These are phyloP conservation scores for Archips crataeganus DNA, from an alignment of 2,888 invertebrate genomes.

Conservation along the genomic window DNA sequence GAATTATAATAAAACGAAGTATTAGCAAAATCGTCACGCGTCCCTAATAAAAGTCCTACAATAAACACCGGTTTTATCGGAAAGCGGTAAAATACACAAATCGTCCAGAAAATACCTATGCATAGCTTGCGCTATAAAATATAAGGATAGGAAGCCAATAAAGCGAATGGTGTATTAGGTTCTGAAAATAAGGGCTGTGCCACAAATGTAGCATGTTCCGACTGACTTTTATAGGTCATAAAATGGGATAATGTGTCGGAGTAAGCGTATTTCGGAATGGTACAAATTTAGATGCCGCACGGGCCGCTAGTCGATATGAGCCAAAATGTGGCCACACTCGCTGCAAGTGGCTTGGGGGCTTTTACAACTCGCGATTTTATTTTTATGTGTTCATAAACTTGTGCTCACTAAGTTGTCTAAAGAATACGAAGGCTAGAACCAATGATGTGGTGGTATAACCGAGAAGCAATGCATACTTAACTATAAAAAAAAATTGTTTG, in stretches of 20 bases:
- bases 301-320: slow-evolving; percentile 66
- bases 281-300: slow-evolving; percentile 81
- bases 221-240: slow-evolving; percentile 84
- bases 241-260: slow-evolving; percentile 83
- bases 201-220: slow-evolving; percentile 81
- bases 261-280: slow-evolving; percentile 83
- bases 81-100: slow-evolving; percentile 73
- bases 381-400: slow-evolving; percentile 26
- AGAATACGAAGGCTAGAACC: too few species aligned
- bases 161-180: slow-evolving; percentile 79
- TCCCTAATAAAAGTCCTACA: slow-evolving; percentile 70
- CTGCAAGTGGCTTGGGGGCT: slow-evolving; percentile 51
- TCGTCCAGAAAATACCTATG: slow-evolving; percentile 76
- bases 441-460: too few species aligned
- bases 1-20: slow-evolving; percentile 72
- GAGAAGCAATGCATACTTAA: background rate
- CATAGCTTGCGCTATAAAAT: slow-evolving; percentile 73
- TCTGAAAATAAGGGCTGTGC: slow-evolving; percentile 80
- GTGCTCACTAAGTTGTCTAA: background rate
- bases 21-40: slow-evolving; percentile 76
- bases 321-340: slow-evolving; percentile 68
- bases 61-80: slow-evolving; percentile 76
- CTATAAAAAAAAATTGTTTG: background rate
- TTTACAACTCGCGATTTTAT: slow-evolving; percentile 54
- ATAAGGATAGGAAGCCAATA: slow-evolving; percentile 74